A percentile compares a stretch with the other conserved stretches of the same genome.
Evolutionary conservation across 2,797 vertebrate species (phyloP).

Genomic region (Silurus aristotelis): DNA sequence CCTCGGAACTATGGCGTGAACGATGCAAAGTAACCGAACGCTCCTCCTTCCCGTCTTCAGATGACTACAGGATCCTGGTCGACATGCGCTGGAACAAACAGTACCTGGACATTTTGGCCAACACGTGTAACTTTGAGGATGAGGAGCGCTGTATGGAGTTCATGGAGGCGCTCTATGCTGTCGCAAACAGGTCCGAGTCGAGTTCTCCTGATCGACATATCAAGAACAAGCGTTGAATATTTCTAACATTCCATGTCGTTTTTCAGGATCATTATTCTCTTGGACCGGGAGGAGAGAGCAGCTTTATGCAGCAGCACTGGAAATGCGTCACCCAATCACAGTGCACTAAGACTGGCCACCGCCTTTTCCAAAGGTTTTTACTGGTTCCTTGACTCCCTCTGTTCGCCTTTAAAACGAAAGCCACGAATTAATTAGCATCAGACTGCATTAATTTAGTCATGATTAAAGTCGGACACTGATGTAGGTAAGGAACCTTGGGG

Average conservation of each 20-base stretch:
- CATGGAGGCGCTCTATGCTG: constrained; percentile 82
- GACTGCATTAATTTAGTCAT: too few species aligned
- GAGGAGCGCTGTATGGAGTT: constrained; percentile 86
- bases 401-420: too few species aligned
- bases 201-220: not conserved
- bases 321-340: constrained; percentile 76
- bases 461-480: too few species aligned
- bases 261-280: constrained; percentile 83
- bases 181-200: constrained; percentile 85
- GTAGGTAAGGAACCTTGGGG: too few species aligned
- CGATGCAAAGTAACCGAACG: too few species aligned
- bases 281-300: constrained; percentile 84
- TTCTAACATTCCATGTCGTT: not conserved
- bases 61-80: constrained; percentile 87
- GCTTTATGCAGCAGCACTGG: constrained; percentile 71
- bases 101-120: constrained; percentile 88
- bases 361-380: constrained; percentile 89
- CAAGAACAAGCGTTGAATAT: not conserved
- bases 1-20: too few species aligned
- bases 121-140: constrained; percentile 87
- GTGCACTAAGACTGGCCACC: constrained; percentile 83
- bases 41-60: constrained; percentile 62
- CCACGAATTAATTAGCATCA: too few species aligned
- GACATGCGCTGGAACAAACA: constrained; percentile 98
- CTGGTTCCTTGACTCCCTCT: not conserved